Evolutionary conservation across 2,113 vertebrate genomes (phyloP).

Genomic region (Danio rerio): GRCz12tu NC_133196.1:26124001-26124500

Average conservation of each 20-base stretch:
- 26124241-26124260: background rate
- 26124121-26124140: background rate
- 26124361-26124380: slow-evolving; percentile 44
- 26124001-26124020: background rate
- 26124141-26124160: background rate
- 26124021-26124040: slow-evolving; percentile 13
- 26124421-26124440: slow-evolving; percentile 3
- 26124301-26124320: background rate
- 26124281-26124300: background rate
- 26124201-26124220: slow-evolving; percentile 37
- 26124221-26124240: slow-evolving; percentile 27
- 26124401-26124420: slow-evolving; percentile 53
- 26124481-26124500: background rate
- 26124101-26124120: slow-evolving; percentile 17
- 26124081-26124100: background rate
- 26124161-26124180: slow-evolving; percentile 36
- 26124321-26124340: background rate
- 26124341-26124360: slow-evolving; percentile 1
- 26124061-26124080: slow-evolving; percentile 6
- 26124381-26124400: slow-evolving; percentile 36
- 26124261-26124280: background rate
- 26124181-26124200: slow-evolving; percentile 35
- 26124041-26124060: background rate
- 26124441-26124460: background rate
- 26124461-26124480: background rate